Evolutionary conservation across 92 coral and sea anemone species (phyloP).

Genomic region (Phenganax marumi): DNA sequence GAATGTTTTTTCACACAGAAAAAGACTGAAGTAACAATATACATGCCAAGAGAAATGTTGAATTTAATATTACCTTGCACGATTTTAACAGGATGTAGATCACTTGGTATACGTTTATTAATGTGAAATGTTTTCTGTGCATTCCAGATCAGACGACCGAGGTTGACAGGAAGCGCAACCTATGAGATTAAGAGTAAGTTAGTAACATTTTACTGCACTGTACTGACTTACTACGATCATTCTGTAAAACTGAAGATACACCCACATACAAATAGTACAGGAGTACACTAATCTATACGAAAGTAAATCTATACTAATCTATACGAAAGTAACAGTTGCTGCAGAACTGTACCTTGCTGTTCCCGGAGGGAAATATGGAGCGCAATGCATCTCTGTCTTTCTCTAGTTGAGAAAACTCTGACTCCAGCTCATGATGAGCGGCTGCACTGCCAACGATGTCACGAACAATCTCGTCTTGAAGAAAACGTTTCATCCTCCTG

Average conservation of each 20-base stretch:
- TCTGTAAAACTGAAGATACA: no score
- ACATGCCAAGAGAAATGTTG: not conserved
- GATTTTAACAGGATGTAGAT: slow-evolving; percentile 85
- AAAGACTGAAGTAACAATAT: not conserved
- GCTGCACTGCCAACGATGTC: slow-evolving; percentile 85
- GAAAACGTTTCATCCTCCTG: slow-evolving; percentile 77
- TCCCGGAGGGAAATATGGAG: slow-evolving; percentile 87
- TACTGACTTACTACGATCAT: no score
- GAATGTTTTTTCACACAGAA: no score
- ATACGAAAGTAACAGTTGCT: not conserved
- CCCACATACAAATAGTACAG: no score
- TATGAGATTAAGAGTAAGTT: not conserved
- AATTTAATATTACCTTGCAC: slow-evolving; percentile 68
- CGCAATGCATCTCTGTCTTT: slow-evolving; percentile 90
- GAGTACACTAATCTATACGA: no score
- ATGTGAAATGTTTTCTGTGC: slow-evolving; percentile 95
- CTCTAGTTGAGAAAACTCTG: slow-evolving; percentile 69
- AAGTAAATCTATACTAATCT: no score
- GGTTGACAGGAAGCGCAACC: slow-evolving; percentile 99
- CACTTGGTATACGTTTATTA: slow-evolving; percentile 82
- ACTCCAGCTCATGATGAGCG: slow-evolving; percentile 79
- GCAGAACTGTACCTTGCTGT: slow-evolving; percentile 61
- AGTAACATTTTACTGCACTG: no score
- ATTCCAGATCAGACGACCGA: slow-evolving; percentile 94
- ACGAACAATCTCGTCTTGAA: slow-evolving; percentile 93